A percentile compares a stretch with the other conserved stretches of the same genome.
Conservation (phyloP, 92 coral and sea anemone genomes). For the Paragorgia papillata region DNA sequence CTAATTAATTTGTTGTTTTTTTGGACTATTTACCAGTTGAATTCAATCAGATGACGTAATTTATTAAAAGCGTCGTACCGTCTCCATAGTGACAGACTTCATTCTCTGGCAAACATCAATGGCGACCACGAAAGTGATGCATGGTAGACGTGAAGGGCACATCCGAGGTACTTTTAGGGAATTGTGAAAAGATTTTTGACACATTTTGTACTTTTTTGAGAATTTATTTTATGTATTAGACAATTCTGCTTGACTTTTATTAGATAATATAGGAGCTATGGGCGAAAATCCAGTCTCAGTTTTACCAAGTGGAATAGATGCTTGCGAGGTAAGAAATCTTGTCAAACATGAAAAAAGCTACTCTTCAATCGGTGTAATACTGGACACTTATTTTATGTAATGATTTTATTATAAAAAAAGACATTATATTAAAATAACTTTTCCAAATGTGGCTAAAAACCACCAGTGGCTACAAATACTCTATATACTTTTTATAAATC, state of each 20-base stretch:
- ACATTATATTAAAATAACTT: no score
- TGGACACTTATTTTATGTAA: no score
- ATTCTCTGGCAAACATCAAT: slow-evolving; percentile 37
- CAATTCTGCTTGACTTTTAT: background rate
- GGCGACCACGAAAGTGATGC: slow-evolving; percentile 88
- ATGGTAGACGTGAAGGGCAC: slow-evolving; percentile 96
- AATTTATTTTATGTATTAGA: background rate
- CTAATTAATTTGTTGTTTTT: no score
- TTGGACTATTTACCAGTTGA: no score
- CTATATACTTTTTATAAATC: no score
- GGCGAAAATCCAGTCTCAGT: slow-evolving; percentile 46
- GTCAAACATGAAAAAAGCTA: background rate
- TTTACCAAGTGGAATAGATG: slow-evolving; percentile 80
- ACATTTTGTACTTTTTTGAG: background rate
- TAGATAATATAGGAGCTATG: slow-evolving; percentile 15
- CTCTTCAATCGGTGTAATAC: background rate
- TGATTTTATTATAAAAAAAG: background rate
- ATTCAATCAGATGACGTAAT: no score
- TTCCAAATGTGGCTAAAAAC: no score
- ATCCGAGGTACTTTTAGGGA: slow-evolving; percentile 61
- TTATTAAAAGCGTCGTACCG: no score
- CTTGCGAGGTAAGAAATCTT: slow-evolving; percentile 73
- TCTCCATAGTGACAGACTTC: slow-evolving; percentile 37
- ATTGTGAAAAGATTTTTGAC: background rate
- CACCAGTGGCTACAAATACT: no score